These are phyloP conservation scores for Triops cancriformis DNA, from an alignment of 1,140 invertebrate genomes.

Conservation along the genomic window DNA sequence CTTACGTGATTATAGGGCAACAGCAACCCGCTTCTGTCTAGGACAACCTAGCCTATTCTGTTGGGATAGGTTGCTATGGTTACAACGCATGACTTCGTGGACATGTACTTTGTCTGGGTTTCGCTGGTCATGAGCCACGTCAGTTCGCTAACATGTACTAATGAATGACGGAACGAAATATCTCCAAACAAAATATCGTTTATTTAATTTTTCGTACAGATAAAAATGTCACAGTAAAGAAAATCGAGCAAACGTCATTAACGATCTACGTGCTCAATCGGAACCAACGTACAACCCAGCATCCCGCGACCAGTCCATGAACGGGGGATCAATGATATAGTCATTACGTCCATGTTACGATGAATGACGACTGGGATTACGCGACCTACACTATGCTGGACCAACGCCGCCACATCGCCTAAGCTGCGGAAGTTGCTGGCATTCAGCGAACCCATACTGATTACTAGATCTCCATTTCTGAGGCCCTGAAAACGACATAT, in stretches of 20 bases:
- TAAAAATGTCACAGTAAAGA: background rate
- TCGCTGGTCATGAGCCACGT: too few relatives aligned
- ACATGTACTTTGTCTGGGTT: too few relatives aligned
- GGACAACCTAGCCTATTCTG: background rate
- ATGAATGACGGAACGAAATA: too few relatives aligned
- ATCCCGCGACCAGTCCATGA: slow-evolving; percentile 62
- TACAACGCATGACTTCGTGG: slow-evolving; percentile 4
- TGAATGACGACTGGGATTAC: slow-evolving; percentile 52
- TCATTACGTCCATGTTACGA: slow-evolving; percentile 44
- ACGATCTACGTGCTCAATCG: slow-evolving; percentile 45
- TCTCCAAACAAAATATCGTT: too few relatives aligned
- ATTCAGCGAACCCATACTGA: slow-evolving; percentile 76
- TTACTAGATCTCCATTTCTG: slow-evolving; percentile 57
- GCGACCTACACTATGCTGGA: slow-evolving; percentile 61
- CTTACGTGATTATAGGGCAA: background rate
- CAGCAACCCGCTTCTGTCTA: background rate
- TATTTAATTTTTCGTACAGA: background rate
- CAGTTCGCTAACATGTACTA: background rate
- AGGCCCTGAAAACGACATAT: slow-evolving; percentile 57
- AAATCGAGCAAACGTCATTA: slow-evolving; percentile 32
- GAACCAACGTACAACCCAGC: slow-evolving; percentile 63
- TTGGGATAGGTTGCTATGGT: background rate
- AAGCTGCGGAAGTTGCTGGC: slow-evolving; percentile 60
- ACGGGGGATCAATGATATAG: slow-evolving; percentile 53
- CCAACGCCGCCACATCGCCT: slow-evolving; percentile 54